phyloP scores from a whole-genome alignment of 1,140 invertebrate species.

The Lanistes nyassanus region DNA sequence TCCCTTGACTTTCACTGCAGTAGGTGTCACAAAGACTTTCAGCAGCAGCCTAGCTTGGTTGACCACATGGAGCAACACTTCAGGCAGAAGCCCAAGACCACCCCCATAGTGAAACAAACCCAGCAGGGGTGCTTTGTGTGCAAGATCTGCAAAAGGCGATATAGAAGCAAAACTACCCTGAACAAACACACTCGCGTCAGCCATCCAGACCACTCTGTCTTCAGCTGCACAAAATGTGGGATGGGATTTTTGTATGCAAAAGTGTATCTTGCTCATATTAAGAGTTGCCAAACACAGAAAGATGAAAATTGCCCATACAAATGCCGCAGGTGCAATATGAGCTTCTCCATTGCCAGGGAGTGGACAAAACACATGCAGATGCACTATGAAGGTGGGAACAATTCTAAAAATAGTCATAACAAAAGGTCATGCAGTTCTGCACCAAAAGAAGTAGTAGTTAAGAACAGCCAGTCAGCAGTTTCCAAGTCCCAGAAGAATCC shows the following conservation, averaged over 20 bases:
- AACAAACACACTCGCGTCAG: background rate
- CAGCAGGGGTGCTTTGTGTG: background rate
- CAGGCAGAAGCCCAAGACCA: background rate
- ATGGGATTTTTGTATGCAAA: background rate
- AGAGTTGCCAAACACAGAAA: background rate
- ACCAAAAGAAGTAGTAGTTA: no score
- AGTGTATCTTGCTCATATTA: background rate
- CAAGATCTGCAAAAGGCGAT: conserved; percentile 9
- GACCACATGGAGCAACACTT: background rate
- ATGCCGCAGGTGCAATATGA: conserved; percentile 9
- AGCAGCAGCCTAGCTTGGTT: background rate
- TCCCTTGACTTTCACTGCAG: background rate
- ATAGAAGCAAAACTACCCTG: background rate
- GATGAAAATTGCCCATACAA: conserved; percentile 6
- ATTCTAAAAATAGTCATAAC: no score
- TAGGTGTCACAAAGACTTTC: background rate
- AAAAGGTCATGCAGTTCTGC: no score
- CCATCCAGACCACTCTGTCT: background rate
- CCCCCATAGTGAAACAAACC: background rate
- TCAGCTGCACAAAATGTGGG: background rate
- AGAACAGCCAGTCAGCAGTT: no score
- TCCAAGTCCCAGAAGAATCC: no score
- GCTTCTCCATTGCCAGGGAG: conserved; percentile 18
- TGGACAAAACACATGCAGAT: conserved; percentile 24
- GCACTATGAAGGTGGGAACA: background rate